Percentiles rank a stretch among this genome's conserved stretches.
Conservation (phyloP, 2,797 vertebrate species). For the Rhinatrema bivittatum region DNA sequence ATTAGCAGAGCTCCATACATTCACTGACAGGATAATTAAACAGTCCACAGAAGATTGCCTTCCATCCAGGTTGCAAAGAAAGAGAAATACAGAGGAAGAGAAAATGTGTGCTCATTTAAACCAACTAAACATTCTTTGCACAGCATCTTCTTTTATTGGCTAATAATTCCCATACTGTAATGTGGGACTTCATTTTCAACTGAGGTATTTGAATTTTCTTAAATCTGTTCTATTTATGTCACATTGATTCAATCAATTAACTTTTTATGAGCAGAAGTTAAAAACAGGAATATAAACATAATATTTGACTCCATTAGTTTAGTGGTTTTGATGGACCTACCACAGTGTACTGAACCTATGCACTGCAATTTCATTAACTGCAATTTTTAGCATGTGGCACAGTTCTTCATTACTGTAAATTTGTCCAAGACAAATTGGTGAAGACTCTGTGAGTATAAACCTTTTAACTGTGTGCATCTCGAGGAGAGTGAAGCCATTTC, state of each 20-base stretch:
- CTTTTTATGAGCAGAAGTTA: conserved; percentile 10
- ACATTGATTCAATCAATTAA: conserved; percentile 12
- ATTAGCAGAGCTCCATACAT: conserved; percentile 22
- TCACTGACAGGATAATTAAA: conserved; percentile 38
- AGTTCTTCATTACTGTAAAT: too few species aligned
- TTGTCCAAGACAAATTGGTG: too few species aligned
- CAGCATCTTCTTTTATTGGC: conserved; percentile 1
- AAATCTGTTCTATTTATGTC: conserved; percentile 17
- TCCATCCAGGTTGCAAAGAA: conserved; percentile 1
- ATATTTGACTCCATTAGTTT: too few species aligned
- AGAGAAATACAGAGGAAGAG: conserved; percentile 2
- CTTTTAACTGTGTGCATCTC: too few species aligned
- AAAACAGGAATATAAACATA: too few species aligned
- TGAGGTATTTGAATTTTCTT: conserved; percentile 15
- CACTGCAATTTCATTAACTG: too few species aligned
- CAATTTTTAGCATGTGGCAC: too few species aligned
- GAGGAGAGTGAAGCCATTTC: too few species aligned
- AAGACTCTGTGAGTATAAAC: too few species aligned
- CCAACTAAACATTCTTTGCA: conserved; percentile 5
- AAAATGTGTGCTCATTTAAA: conserved; percentile 30
- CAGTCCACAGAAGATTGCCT: conserved; percentile 31
- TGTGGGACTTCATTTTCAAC: conserved; percentile 9
- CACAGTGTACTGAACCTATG: too few species aligned
- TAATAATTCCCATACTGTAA: conserved; percentile 18
- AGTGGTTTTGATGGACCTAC: too few species aligned